These are phyloP conservation scores for Nomada goodeniana DNA, from an alignment of 2,888 invertebrate genomes.

Conservation along the genomic window DNA sequence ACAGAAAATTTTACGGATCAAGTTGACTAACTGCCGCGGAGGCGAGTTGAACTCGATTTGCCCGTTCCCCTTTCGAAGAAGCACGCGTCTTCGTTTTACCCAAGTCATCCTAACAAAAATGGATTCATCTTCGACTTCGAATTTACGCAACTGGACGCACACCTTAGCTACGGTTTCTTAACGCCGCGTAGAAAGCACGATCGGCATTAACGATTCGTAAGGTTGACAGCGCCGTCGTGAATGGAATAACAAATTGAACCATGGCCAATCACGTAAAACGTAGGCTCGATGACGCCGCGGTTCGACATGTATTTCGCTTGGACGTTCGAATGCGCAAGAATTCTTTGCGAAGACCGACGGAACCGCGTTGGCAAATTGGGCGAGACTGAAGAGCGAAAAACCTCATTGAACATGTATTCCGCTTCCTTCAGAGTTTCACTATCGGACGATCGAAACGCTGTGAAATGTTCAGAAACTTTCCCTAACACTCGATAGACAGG, in stretches of 20 bases:
- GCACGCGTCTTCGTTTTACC: neutral
- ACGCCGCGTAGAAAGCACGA: slow-evolving; percentile 37
- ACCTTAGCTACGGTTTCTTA: slow-evolving; percentile 5
- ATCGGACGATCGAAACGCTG: neutral
- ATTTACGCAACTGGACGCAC: slow-evolving; percentile 4
- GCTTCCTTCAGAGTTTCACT: neutral
- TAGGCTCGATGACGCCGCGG: neutral
- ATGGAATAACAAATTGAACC: slow-evolving; percentile 42
- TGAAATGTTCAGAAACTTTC: slow-evolving; percentile 1
- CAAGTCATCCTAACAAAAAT: neutral
- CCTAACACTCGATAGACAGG: neutral
- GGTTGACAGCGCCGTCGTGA: slow-evolving; percentile 26
- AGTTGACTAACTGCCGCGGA: too few relatives aligned
- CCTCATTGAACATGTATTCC: neutral
- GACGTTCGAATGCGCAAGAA: neutral
- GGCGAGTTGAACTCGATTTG: too few relatives aligned
- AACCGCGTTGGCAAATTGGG: slow-evolving; percentile 4
- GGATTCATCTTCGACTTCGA: neutral
- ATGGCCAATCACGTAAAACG: slow-evolving; percentile 1
- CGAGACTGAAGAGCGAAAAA: slow-evolving; percentile 6
- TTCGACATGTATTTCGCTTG: neutral
- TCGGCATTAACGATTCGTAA: slow-evolving; percentile 43
- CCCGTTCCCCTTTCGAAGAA: too few relatives aligned
- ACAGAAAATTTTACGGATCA: too few relatives aligned
- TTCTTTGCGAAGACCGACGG: neutral